Conservation (phyloP, 2,888 invertebrate species). For the Pristionchus entomophagus region DNA sequence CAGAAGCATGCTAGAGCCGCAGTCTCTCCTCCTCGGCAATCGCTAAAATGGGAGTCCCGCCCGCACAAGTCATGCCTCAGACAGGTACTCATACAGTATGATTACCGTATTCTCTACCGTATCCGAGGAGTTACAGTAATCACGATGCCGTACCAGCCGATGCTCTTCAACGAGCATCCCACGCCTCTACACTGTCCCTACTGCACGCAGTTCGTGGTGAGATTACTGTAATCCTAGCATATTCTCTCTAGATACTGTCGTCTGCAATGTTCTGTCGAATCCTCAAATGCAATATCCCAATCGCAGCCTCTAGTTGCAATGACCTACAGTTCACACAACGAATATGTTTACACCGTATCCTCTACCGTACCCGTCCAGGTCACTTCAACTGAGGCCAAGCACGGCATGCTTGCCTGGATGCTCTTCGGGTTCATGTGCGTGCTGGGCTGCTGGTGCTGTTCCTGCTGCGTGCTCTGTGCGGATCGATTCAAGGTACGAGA, state of each 20-base stretch:
- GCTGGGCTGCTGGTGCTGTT: constrained; percentile 37
- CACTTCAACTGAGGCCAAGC: background rate
- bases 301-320: background rate
- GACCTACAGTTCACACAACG: background rate
- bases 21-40: background rate
- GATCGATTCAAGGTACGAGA: constrained; percentile 20
- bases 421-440: background rate
- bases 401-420: background rate
- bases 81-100: background rate
- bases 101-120: background rate
- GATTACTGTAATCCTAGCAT: background rate
- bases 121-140: background rate
- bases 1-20: background rate
- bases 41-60: background rate
- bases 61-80: background rate
- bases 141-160: constrained; percentile 34
- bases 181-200: constrained; percentile 24
- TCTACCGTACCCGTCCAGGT: background rate
- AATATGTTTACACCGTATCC: background rate
- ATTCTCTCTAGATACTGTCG: background rate
- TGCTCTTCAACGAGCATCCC: constrained; percentile 25
- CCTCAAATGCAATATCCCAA: background rate
- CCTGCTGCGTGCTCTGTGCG: background rate
- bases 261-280: too few relatives aligned
- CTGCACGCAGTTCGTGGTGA: constrained; percentile 19